Evolutionary conservation across 2,888 invertebrate species (phyloP).

Genomic region (Nipponacmea schrenckii): DNA sequence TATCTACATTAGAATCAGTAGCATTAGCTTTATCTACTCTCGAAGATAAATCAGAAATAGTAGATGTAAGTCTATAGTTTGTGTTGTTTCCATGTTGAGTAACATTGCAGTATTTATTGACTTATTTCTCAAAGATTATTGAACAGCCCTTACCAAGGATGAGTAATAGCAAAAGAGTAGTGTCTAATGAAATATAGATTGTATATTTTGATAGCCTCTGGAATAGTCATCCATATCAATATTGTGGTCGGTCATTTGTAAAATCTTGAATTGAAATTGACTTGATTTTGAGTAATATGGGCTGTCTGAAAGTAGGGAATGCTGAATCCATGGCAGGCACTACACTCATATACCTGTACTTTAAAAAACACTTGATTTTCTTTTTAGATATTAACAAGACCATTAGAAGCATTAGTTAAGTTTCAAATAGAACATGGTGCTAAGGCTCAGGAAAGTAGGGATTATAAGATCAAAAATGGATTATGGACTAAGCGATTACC

Average conservation of each 20-base stretch:
- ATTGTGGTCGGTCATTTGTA: too few relatives aligned
- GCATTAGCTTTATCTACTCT: constrained; percentile 82
- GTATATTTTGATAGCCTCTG: too few relatives aligned
- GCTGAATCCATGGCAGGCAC: too few relatives aligned
- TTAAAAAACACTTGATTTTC: background rate
- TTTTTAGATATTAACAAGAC: constrained; percentile 76
- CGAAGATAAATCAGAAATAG: constrained; percentile 77
- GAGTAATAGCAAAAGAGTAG: constrained; percentile 76
- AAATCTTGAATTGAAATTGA: too few relatives aligned
- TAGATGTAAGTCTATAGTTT: constrained; percentile 70
- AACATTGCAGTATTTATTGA: too few relatives aligned
- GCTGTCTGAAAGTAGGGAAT: too few relatives aligned
- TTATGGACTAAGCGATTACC: constrained; percentile 60
- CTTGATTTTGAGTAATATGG: too few relatives aligned
- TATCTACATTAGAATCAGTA: constrained; percentile 90
- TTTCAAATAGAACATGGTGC: constrained; percentile 92
- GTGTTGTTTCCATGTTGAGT: background rate
- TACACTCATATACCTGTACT: too few relatives aligned
- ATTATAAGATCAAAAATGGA: constrained; percentile 77
- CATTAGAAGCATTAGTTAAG: constrained; percentile 84
- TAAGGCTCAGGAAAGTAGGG: constrained; percentile 92
- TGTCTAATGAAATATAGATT: too few relatives aligned
- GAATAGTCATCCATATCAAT: too few relatives aligned
- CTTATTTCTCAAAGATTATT: constrained; percentile 69
- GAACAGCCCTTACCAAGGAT: constrained; percentile 82